These are phyloP conservation scores for mouse (Mus musculus) DNA, from an alignment of 2,113 vertebrate genomes.

Conservation along the genomic window GRCm39 chr7:114347501-114348000, in stretches of 20 bases:
- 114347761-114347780: neutral
- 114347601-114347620: neutral
- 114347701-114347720: neutral
- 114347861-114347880: neutral
- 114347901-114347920: neutral
- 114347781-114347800: neutral
- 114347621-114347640: neutral
- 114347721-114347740: neutral
- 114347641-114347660: neutral
- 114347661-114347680: neutral
- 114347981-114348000: neutral
- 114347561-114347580: neutral
- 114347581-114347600: neutral
- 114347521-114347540: neutral
- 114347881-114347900: neutral
- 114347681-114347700: neutral
- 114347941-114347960: neutral
- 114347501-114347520: neutral
- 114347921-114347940: neutral
- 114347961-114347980: neutral
- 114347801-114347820: neutral
- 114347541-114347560: neutral
- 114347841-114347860: neutral
- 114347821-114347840: rapidly evolving
- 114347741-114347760: neutral